Percentiles rank a stretch among this genome's conserved stretches.
Conservation (phyloP, 2,797 vertebrate species). For the Petrocephalus sullivani region DNA sequence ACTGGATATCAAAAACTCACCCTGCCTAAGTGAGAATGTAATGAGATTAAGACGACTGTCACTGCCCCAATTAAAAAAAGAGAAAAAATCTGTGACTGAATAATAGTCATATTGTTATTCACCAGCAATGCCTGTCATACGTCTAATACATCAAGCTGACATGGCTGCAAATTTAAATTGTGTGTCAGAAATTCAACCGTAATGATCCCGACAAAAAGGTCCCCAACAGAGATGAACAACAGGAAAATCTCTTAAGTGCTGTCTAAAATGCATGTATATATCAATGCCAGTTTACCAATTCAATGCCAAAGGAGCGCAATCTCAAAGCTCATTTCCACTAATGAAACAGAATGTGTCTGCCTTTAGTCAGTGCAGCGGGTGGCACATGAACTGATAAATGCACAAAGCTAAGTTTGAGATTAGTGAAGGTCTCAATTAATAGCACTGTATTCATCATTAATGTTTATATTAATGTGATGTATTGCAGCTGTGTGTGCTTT, state of each 20-base stretch:
- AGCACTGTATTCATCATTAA: not conserved
- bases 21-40: not conserved
- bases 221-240: not conserved
- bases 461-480: not conserved
- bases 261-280: not conserved
- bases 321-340: not conserved
- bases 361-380: not conserved
- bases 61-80: not conserved
- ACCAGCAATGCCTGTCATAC: not conserved
- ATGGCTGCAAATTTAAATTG: not conserved
- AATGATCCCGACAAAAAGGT: not conserved
- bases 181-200: not conserved
- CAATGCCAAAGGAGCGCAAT: not conserved
- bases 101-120: not conserved
- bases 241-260: not conserved
- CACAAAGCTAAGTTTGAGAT: not conserved
- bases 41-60: not conserved
- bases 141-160: not conserved
- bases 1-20: not conserved
- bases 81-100: not conserved
- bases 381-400: not conserved
- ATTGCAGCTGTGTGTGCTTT: not conserved
- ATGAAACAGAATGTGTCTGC: not conserved
- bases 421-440: not conserved
- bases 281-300: not conserved